Base-by-base conservation (phyloP, 2,113 vertebrate genomes). In the Egretta garzetta region DNA sequence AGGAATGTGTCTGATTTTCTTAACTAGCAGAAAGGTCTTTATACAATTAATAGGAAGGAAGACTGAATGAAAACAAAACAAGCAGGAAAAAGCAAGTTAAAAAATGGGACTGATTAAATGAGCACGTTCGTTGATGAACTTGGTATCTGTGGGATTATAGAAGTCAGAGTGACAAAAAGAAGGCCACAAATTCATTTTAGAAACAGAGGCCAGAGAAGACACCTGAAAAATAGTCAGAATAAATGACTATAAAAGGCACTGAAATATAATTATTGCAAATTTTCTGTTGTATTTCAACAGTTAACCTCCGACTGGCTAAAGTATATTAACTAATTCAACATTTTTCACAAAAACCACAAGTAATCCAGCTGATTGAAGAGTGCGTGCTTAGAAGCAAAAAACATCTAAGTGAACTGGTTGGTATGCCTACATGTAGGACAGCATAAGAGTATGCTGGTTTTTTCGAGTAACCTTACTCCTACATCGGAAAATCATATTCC, bases 401-500 rank as follows among this genome's bases (percentile, higher is more conserved):
- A 12, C 50, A 37, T 8, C 16, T n/a, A 24, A 21, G 12, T 21
- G 19, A 72, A 47, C 4, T 30, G 13, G 9, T 0, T 64, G 50
- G 43, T n/a, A 28, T 1, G 23, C 2, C 21, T 52, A 7, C 5
- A 14, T 0, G 10, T 4, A 27, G 28, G 23, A 39, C 62, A 64
- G 33, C 28, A 0, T 19, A 23, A 71, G 10, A 49, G 4, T 7
- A 11, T 16, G 13, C 2, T 14, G 3, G 4, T 88, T 56, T 67
- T 41, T 33, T 7, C 53, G 71, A 49, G 9, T 27, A 22, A 66
- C 13, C n/a, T 76, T 33, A 49, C 10, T 60, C 14, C 41, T 35
- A 3, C 10, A 37, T 18, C 24, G 67, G 56, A 67, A 62, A 88
- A 84, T 39, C 7, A 37, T 24, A 8, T 1, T 6, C 14, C 14